Base-by-base conservation (phyloP, 1,140 invertebrate genomes). In the Holcopasites calliopsidis region DNA sequence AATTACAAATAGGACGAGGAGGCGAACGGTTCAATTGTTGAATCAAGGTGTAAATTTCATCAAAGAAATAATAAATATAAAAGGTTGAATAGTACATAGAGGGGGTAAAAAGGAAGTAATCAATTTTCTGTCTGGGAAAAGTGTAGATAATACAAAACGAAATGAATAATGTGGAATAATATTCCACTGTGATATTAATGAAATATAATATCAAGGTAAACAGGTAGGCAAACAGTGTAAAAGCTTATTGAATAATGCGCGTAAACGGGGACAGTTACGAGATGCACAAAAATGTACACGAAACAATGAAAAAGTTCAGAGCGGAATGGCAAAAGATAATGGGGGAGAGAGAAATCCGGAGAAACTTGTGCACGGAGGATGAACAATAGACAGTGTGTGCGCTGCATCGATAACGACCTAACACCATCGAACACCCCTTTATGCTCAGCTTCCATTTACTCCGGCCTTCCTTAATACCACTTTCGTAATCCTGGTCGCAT, bases 401-500 rank as follows among this genome's bases (percentile, higher is more conserved):
- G n/a, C 21, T 58, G 31, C 21, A n/a, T 21, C 31, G 55, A 58
- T 58, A 58, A 58, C 55, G 31, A 35, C 31, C 2, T 35, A 58
- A 60, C 57, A 60, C 13, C 31, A 38, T 60, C 33, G 31, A 23
- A 60, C 33, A 38, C 2, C 33, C 7, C 57, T 23, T 60, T 21
- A 13, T 38, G 13, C 38, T 38, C 33, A 60, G 3, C 33, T 13
- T 60, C 33, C 33, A 16, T 60, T 60, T 60, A 60, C 38, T 60
- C 31, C 33, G 13, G n/a, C 21, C 31, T 11, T 58, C 31, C 21
- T 58, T 58, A 58, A 23, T 58, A 58, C 16, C 55, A 58, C 55
- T 58, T 58, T 35, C n/a, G 28, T 58, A 35, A 58, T 58, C 55
- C 31, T 58, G 55, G 54, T 6, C 31, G 31, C 55, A 58, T 58